Percentiles rank a stretch among this genome's conserved stretches.
Evolutionary conservation across 2,888 invertebrate species (phyloP).

Genomic region (Perdita meconis): DNA sequence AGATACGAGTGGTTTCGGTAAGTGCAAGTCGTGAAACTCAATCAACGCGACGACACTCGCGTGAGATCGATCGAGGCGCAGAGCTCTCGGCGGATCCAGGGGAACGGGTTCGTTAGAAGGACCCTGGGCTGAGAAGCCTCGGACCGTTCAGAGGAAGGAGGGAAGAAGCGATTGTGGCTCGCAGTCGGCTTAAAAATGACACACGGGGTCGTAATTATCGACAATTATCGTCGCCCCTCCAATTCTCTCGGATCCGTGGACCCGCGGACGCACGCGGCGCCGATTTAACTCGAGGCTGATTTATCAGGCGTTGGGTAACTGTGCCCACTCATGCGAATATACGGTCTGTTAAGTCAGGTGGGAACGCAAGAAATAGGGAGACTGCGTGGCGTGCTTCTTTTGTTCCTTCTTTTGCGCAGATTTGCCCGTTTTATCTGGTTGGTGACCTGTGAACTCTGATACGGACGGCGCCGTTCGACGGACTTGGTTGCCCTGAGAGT

Average conservation of each 20-base stretch:
- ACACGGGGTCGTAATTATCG: conserved; percentile 61
- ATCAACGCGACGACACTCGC: conserved; percentile 32
- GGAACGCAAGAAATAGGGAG: not conserved
- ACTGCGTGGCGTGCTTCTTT: not conserved
- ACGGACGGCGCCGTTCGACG: too few species aligned
- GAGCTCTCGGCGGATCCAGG: conserved; percentile 18
- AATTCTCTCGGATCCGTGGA: conserved; percentile 8
- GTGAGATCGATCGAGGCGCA: conserved; percentile 48
- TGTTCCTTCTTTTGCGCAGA: not conserved
- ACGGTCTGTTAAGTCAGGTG: not conserved
- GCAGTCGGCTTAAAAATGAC: conserved; percentile 44
- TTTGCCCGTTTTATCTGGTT: not conserved
- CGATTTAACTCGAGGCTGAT: conserved; percentile 44
- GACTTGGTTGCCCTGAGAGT: too few species aligned
- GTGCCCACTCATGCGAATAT: conserved; percentile 17
- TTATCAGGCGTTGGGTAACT: conserved; percentile 34
- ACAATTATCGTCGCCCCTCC: conserved; percentile 52
- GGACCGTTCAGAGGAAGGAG: conserved; percentile 30
- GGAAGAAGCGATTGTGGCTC: conserved; percentile 15
- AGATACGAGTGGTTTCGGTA: conserved; percentile 45
- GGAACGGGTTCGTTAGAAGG: conserved; percentile 46
- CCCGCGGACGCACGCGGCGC: conserved; percentile 19
- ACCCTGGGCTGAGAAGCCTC: conserved; percentile 32
- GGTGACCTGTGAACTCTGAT: too few species aligned
- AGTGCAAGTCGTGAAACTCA: conserved; percentile 41